phyloP scores from a whole-genome alignment of 1,140 invertebrate species.

The Ephestia elutella region DNA sequence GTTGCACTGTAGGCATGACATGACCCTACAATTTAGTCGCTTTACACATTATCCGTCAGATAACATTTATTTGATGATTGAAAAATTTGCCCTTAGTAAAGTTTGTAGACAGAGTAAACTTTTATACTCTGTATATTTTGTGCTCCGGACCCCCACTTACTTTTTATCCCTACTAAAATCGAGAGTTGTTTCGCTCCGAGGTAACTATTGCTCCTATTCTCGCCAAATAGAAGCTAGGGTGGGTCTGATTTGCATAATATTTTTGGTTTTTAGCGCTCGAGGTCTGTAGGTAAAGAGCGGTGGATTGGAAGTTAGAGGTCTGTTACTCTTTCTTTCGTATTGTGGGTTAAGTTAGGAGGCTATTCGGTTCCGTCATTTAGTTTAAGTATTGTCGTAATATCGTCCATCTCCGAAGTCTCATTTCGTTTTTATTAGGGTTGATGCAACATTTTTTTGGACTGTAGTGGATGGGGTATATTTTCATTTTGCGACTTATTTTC shows the following conservation, averaged over 20 bases:
- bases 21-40: too few species aligned
- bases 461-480: too few species aligned
- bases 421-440: background rate
- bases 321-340: constrained; percentile 1
- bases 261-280: constrained; percentile 5
- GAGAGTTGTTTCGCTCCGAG: constrained; percentile 35
- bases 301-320: constrained; percentile 4
- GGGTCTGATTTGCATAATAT: constrained; percentile 7
- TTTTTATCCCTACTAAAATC: constrained; percentile 57
- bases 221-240: constrained; percentile 50
- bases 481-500: background rate
- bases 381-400: background rate
- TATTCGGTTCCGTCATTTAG: background rate
- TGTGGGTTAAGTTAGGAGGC: background rate
- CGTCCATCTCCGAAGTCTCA: too few species aligned
- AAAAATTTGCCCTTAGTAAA: too few species aligned
- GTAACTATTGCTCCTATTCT: constrained; percentile 60
- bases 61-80: too few species aligned
- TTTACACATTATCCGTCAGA: too few species aligned
- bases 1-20: too few species aligned
- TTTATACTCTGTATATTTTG: background rate
- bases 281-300: constrained; percentile 1
- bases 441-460: background rate
- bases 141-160: constrained; percentile 41
- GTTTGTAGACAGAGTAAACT: too few species aligned